phyloP scores from a whole-genome alignment of 2,888 invertebrate genomes.

The Rhagonycha fulva region DNA sequence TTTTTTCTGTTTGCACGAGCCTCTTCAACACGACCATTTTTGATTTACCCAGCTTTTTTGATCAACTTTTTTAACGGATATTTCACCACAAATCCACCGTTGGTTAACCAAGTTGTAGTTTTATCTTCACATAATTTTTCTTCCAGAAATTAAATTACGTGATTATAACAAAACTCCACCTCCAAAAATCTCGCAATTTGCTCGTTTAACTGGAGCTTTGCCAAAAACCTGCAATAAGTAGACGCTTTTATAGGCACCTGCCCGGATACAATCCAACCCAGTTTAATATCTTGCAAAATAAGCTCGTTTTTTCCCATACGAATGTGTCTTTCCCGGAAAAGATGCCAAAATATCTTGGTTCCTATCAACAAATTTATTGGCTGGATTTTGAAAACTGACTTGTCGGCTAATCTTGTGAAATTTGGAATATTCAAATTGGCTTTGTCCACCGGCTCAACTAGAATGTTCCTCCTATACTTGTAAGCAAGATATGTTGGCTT shows the following conservation, averaged over 20 bases:
- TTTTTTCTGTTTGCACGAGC: conserved; percentile 12
- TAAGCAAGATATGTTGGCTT: conserved; percentile 6
- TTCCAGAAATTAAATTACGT: background rate
- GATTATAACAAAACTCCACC: conserved; percentile 5
- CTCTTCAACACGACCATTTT: conserved; percentile 2
- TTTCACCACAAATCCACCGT: conserved; percentile 16
- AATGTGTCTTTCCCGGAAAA: conserved; percentile 9
- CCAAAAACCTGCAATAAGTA: too few species aligned
- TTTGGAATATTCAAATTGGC: background rate
- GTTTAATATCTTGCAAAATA: background rate
- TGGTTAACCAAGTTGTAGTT: background rate
- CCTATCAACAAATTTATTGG: conserved; percentile 5
- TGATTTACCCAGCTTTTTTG: conserved; percentile 15
- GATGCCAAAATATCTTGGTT: conserved; percentile 4
- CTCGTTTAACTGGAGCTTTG: background rate
- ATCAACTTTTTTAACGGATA: conserved; percentile 10
- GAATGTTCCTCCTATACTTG: conserved; percentile 4
- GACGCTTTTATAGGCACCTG: background rate
- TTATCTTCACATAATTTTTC: conserved; percentile 12
- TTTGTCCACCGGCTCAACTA: background rate
- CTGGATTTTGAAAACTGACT: background rate
- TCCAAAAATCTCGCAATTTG: conserved; percentile 19
- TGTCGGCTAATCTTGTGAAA: conserved; percentile 10
- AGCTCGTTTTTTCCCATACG: background rate
- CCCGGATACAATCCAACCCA: conserved; percentile 16